Evolutionary conservation across 2,797 vertebrate genomes (phyloP).

Genomic region (Sandelia bainsii): DNA sequence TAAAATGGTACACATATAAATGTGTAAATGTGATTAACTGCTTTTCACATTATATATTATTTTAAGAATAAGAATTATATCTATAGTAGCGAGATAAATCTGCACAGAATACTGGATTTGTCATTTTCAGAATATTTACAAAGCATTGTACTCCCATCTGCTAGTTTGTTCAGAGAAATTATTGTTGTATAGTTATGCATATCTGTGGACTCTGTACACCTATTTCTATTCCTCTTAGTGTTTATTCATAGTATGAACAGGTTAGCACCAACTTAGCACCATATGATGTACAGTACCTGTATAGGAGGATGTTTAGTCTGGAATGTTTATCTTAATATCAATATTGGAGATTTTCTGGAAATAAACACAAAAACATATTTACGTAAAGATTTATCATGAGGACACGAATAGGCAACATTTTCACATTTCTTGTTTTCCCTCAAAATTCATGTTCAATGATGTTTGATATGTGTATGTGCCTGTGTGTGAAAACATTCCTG

Average conservation of each 20-base stretch:
- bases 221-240: slow-evolving; percentile 4
- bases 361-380: background rate
- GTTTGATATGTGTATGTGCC: slow-evolving; percentile 3
- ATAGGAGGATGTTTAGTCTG: background rate
- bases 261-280: background rate
- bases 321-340: background rate
- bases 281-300: background rate
- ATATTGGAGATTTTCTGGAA: background rate
- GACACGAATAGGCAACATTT: background rate
- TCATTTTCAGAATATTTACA: background rate
- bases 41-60: background rate
- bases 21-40: too few relatives aligned
- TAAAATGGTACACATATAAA: background rate
- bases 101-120: background rate
- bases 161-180: background rate
- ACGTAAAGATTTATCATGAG: background rate
- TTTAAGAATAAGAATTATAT: background rate
- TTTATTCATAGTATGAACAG: background rate
- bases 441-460: background rate
- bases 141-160: too few relatives aligned
- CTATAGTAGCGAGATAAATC: too few relatives aligned
- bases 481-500: slow-evolving; percentile 8
- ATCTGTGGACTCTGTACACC: background rate
- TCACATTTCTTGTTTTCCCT: background rate
- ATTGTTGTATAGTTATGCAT: background rate